Conservation (phyloP, 2,888 invertebrate species). For the Orthonychiurus folsomi region DNA sequence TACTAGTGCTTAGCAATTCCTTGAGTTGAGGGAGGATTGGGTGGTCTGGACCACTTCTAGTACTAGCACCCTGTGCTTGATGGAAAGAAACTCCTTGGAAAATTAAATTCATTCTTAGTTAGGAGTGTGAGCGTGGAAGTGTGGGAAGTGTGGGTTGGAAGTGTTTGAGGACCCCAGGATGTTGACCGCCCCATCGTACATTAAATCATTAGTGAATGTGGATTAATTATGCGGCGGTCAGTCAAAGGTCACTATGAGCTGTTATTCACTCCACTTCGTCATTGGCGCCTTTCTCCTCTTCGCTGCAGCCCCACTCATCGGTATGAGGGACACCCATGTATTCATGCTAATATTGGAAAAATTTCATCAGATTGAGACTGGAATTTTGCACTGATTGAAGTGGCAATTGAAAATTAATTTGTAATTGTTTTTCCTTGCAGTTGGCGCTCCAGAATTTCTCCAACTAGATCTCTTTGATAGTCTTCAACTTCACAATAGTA, state of each 20-base stretch:
- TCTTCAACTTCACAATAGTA: slow-evolving; percentile 67
- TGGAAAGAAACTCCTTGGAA: no score
- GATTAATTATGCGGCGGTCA: slow-evolving; percentile 36
- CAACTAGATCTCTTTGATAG: slow-evolving; percentile 68
- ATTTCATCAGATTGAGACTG: not conserved
- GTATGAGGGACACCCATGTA: no score
- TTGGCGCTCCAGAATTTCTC: slow-evolving; percentile 40
- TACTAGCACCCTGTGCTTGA: no score
- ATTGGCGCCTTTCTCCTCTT: slow-evolving; percentile 7
- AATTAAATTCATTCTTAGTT: no score
- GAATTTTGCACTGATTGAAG: not conserved
- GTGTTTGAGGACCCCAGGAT: no score
- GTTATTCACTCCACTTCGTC: slow-evolving; percentile 5
- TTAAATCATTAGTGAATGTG: slow-evolving; percentile 30
- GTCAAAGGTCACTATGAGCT: slow-evolving; percentile 19
- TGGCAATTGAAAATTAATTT: not conserved
- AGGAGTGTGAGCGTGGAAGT: no score
- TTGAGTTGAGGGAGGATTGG: no score
- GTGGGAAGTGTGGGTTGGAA: no score
- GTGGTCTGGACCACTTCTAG: no score
- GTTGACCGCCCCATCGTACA: no score
- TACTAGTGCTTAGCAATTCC: no score
- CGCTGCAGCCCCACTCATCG: slow-evolving; percentile 3
- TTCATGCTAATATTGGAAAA: slow-evolving; percentile 5
- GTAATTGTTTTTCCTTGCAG: slow-evolving; percentile 21